A percentile compares a stretch with the other conserved stretches of the same genome.
Conservation (phyloP, 2,797 vertebrate species). For the Microtus californicus region DNA sequence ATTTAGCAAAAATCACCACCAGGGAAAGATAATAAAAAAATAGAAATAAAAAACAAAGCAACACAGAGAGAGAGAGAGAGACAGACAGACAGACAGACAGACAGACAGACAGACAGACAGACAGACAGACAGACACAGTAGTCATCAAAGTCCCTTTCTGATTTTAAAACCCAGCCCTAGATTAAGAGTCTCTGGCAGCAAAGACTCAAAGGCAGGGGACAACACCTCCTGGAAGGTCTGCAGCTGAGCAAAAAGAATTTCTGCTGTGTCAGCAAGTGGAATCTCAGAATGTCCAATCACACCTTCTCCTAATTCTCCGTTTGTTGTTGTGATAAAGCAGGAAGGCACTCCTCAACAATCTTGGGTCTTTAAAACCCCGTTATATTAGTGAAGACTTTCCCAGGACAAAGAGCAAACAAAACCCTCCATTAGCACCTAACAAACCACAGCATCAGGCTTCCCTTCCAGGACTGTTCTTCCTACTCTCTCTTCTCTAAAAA, state of each 20-base stretch:
- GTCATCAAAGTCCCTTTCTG: background rate
- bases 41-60: background rate
- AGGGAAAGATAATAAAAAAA: background rate
- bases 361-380: background rate
- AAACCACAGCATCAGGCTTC: background rate
- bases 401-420: background rate
- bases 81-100: no score
- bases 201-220: no score
- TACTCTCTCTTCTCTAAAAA: background rate
- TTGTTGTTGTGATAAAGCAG: conserved; percentile 3
- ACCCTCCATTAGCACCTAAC: background rate
- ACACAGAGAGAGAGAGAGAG: background rate
- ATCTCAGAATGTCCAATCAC: background rate
- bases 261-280: background rate
- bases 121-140: no score
- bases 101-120: no score
- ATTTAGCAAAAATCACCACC: conserved; percentile 1
- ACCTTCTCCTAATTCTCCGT: background rate
- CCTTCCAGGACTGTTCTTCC: background rate
- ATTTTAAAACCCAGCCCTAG: background rate
- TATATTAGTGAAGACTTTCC: background rate
- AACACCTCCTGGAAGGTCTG: background rate
- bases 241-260: background rate
- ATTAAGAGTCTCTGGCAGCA: background rate
- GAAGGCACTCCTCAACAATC: background rate